Evolutionary conservation across 2,888 invertebrate species (phyloP).

Genomic region (Hartigia nigra): DNA sequence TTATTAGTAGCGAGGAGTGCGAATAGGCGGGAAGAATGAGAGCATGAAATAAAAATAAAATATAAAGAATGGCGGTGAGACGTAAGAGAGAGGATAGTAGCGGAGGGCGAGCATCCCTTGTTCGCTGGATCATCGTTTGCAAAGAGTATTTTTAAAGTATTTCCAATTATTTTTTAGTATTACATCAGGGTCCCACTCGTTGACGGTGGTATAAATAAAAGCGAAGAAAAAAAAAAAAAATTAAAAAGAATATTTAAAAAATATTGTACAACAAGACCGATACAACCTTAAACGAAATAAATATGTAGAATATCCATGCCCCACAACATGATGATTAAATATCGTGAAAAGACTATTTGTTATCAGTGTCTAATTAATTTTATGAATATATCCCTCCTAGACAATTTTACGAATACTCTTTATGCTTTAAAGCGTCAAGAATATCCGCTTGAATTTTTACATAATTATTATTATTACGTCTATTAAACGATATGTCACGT

Average conservation of each 20-base stretch:
- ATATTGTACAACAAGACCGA: constrained; percentile 23
- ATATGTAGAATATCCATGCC: constrained; percentile 37
- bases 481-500: not conserved
- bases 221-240: constrained; percentile 41
- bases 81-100: not conserved
- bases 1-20: not conserved
- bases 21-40: not conserved
- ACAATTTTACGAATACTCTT: not conserved
- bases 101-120: not conserved
- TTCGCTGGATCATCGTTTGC: constrained; percentile 50
- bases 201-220: constrained; percentile 33
- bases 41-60: constrained; percentile 11
- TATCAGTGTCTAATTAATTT: constrained; percentile 19
- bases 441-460: not conserved
- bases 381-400: not conserved
- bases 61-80: constrained; percentile 17
- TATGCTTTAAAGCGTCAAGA: not conserved
- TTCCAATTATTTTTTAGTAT: constrained; percentile 66
- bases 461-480: not conserved
- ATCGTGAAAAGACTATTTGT: constrained; percentile 45
- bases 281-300: not conserved
- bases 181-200: constrained; percentile 47
- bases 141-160: constrained; percentile 66
- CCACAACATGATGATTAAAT: constrained; percentile 54
- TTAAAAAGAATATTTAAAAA: constrained; percentile 18